Conservation (phyloP, 2,797 vertebrate genomes). For the Meriones psammophilus region DNA sequence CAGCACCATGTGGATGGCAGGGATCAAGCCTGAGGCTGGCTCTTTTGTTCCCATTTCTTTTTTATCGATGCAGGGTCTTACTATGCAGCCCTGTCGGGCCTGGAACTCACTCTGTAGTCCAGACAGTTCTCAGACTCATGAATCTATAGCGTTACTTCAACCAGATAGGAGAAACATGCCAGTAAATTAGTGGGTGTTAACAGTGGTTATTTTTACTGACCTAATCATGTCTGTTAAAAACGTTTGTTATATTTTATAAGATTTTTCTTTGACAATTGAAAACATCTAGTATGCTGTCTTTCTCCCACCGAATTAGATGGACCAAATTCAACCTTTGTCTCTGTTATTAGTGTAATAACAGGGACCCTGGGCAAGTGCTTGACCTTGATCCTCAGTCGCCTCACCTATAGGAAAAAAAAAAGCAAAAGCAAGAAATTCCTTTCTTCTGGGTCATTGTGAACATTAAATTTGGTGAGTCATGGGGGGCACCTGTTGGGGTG, state of each 20-base stretch:
- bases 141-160: not conserved
- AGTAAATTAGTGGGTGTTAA: constrained; percentile 12
- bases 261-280: not conserved
- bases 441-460: not conserved
- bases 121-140: not conserved
- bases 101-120: not conserved
- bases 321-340: not conserved
- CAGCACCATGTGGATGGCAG: not conserved
- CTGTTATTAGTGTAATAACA: not conserved
- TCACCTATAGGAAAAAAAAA: not conserved
- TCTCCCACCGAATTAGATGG: not conserved
- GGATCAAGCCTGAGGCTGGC: too few relatives aligned
- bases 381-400: not conserved
- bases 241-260: not conserved
- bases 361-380: not conserved
- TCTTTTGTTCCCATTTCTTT: not conserved
- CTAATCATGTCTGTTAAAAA: not conserved
- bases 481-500: not conserved
- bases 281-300: not conserved
- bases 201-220: constrained; percentile 23
- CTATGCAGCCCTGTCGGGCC: not conserved
- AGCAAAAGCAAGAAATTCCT: not conserved
- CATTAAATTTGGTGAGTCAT: not conserved
- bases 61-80: not conserved
- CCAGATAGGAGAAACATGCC: not conserved